Percentiles rank a stretch among this genome's conserved stretches.
phyloP scores from a whole-genome alignment of 1,140 invertebrate genomes.

The Mactra quadrangularis region DNA sequence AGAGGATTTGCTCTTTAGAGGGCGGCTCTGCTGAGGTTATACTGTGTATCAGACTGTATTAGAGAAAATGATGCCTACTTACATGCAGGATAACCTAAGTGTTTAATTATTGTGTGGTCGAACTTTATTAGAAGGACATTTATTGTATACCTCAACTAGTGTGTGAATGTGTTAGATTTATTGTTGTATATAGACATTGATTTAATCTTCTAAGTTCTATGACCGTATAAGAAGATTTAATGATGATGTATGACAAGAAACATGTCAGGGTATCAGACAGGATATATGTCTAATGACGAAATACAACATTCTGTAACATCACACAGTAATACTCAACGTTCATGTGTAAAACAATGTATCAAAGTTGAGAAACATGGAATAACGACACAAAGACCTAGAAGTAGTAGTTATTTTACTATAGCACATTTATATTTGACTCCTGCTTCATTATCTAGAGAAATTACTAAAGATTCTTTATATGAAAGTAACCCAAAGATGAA shows the following conservation, averaged over 20 bases:
- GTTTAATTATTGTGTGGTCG: no score
- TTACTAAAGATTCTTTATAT: background rate
- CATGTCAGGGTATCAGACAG: no score
- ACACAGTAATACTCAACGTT: background rate
- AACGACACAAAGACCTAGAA: slow-evolving; percentile 19
- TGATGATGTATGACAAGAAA: no score
- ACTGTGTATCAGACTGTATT: no score
- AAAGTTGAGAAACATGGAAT: slow-evolving; percentile 63
- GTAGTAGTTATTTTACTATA: slow-evolving; percentile 69
- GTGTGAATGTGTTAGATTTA: background rate
- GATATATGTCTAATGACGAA: no score
- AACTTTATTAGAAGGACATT: no score
- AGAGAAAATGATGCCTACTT: no score
- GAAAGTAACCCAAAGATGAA: background rate
- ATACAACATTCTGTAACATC: background rate
- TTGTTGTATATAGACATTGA: background rate
- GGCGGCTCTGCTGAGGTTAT: no score
- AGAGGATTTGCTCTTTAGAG: no score
- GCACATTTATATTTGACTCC: slow-evolving; percentile 74
- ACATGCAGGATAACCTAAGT: no score
- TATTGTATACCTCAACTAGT: background rate
- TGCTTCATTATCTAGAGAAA: slow-evolving; percentile 66
- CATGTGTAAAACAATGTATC: slow-evolving; percentile 59
- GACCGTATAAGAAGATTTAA: background rate
- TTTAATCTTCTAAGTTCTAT: background rate